Conservation (phyloP, 2,113 vertebrate species). For the Thunnus thynnus region DNA sequence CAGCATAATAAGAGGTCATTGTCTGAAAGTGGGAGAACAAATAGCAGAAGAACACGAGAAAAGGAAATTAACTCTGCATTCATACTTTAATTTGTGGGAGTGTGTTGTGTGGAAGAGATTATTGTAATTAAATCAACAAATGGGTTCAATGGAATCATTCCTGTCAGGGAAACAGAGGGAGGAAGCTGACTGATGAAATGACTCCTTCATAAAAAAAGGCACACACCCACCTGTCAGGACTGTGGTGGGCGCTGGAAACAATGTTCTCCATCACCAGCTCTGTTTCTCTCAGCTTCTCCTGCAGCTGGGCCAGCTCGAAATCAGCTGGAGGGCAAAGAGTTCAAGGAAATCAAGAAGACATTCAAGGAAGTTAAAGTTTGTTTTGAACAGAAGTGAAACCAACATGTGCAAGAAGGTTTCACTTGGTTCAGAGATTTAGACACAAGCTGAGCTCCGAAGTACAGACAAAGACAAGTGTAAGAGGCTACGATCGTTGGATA, state of each 20-base stretch:
- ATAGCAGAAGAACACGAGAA: not conserved
- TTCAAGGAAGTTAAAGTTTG: too few relatives aligned
- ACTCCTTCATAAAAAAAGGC: not conserved
- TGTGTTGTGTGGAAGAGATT: not conserved
- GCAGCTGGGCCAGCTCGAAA: conserved; percentile 93
- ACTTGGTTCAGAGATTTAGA: not conserved
- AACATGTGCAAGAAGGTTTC: not conserved
- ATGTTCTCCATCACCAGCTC: conserved; percentile 96
- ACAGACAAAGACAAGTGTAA: not conserved
- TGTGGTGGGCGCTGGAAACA: conserved; percentile 88
- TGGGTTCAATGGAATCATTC: not conserved
- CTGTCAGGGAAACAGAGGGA: not conserved
- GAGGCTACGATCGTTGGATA: too few relatives aligned
- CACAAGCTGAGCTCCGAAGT: not conserved
- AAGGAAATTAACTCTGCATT: not conserved
- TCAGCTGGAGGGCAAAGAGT: conserved; percentile 86
- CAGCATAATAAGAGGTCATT: too few relatives aligned
- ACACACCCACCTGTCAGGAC: conserved; percentile 86
- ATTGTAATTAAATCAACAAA: not conserved
- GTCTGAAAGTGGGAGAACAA: too few relatives aligned
- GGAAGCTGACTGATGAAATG: not conserved
- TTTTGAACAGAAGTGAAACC: not conserved
- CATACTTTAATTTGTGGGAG: not conserved
- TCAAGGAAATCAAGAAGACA: too few relatives aligned
- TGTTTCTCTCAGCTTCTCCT: conserved; percentile 94